Conservation (phyloP, 2,113 vertebrate species). For the Tor tambroides region DNA sequence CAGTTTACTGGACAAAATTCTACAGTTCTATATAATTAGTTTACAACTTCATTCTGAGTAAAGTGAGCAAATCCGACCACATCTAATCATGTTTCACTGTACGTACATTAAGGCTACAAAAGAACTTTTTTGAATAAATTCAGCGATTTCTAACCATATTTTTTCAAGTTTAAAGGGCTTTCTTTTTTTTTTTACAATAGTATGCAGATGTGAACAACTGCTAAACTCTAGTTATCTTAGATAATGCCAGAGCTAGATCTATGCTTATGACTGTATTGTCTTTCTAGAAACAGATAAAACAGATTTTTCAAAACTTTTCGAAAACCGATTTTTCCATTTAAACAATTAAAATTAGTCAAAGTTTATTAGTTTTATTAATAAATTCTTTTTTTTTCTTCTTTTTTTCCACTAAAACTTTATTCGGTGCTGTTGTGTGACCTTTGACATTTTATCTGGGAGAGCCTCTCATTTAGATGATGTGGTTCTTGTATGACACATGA, state of each 20-base stretch:
- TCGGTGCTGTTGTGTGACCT: not conserved
- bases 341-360: too few relatives aligned
- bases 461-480: not conserved
- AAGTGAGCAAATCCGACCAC: not conserved
- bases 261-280: too few relatives aligned
- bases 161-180: too few relatives aligned
- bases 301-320: too few relatives aligned
- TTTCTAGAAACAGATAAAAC: too few relatives aligned
- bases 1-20: not conserved
- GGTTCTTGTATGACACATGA: constrained; percentile 14
- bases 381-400: too few relatives aligned
- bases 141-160: too few relatives aligned
- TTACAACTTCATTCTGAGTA: not conserved
- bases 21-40: not conserved
- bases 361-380: too few relatives aligned
- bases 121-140: too few relatives aligned
- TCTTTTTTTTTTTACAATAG: not conserved
- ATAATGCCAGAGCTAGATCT: too few relatives aligned
- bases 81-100: not conserved
- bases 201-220: not conserved
- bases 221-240: not conserved
- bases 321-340: too few relatives aligned
- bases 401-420: not conserved
- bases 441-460: not conserved
- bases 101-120: not conserved